Percentiles rank a stretch among this genome's conserved stretches.
These are phyloP conservation scores for Simalia tracyae DNA, from an alignment of 2,797 vertebrate genomes.

Conservation along the genomic window DNA sequence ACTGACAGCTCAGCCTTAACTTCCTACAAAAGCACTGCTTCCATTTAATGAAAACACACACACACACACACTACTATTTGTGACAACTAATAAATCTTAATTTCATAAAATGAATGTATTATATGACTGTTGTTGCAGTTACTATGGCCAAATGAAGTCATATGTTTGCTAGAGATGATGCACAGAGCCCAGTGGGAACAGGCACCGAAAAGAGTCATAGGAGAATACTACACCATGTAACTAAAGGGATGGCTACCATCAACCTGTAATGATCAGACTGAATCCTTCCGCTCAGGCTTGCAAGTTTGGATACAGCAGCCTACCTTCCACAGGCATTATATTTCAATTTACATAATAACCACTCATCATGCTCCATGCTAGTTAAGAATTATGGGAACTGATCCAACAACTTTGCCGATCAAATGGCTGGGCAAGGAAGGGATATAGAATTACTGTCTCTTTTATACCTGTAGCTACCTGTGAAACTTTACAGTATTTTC, in stretches of 20 bases:
- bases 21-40: not conserved
- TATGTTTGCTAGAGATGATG: not conserved
- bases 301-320: not conserved
- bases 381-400: not conserved
- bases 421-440: not conserved
- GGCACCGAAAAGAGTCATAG: not conserved
- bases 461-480: not conserved
- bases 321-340: not conserved
- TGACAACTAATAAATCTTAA: not conserved
- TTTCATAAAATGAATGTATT: not conserved
- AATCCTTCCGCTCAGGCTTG: not conserved
- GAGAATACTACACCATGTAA: not conserved
- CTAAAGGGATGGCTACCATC: not conserved
- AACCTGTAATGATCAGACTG: not conserved
- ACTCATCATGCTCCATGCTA: not conserved
- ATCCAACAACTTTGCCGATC: not conserved
- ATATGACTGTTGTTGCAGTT: constrained; percentile 17
- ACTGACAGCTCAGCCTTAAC: not conserved
- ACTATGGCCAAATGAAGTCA: constrained; percentile 1
- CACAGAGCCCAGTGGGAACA: not conserved
- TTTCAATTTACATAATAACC: not conserved
- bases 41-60: not conserved
- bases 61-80: not conserved
- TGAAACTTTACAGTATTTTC: not conserved
- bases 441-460: not conserved